Evolutionary conservation across 2,888 invertebrate species (phyloP), one percentile per base, ranked within the genome.

Genomic region (Choristoneura rosaceana): DNA sequence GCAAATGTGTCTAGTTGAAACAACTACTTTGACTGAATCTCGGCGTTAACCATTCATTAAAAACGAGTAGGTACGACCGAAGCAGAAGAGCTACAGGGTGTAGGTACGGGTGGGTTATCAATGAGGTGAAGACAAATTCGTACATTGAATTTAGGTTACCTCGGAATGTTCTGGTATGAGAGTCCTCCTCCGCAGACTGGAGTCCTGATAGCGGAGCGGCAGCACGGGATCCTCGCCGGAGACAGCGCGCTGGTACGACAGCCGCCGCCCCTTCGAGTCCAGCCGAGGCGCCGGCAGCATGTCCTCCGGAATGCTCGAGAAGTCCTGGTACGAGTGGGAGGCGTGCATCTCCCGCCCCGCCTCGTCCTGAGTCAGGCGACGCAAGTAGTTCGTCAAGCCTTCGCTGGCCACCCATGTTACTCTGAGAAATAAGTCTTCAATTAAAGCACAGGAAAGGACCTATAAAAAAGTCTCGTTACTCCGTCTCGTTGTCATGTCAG

Each of bases 391-490:
- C 0, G 90, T 89, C 7, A 92, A 74, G 0, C 90, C 89, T 75
- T 94, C 93, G 70, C 91, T 94, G 0, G 90, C 93, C 17, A 93
- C 78, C 93, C 93, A 94, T 1, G 93, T 90, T 0, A 92, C 91
- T 78, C 93, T 94, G 84, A 25, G 88, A 62, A 62, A 43, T 34
- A 41, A 12, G 15, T 0, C 10, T 25, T 25, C 9, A 17, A 10
- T 41, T 41, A 41, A 9, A 55, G 3, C 12, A 55, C 47, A n/a
- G 47, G 5, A n/a, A 47, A 47, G n/a, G n/a, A 47, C 5, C n/a
- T n/a, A n/a, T 14, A 47, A 47, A n/a, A n/a, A 47, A 4, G 0
- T 14, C n/a, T 47, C 14, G 5, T 5, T 4, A 47, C n/a, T 3
- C 43, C 43, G 8, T 12, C 8, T 47, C n/a, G 12, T 10, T 43